A percentile compares a stretch with the other conserved stretches of the same genome.
phyloP scores from a whole-genome alignment of 1,140 invertebrate genomes.

The Hylyphantes graminicola region DNA sequence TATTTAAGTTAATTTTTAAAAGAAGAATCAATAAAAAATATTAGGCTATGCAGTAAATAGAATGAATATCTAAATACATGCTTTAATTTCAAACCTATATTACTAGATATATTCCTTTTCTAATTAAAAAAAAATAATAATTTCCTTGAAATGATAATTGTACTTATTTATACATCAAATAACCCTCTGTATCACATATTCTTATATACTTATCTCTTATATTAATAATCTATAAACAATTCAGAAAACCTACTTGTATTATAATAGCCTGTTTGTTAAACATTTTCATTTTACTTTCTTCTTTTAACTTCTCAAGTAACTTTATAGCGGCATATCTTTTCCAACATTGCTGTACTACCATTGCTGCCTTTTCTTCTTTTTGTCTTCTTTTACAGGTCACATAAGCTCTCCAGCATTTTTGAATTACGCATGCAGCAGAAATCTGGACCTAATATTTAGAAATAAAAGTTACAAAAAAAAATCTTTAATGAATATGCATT shows the following conservation, averaged over 20 bases:
- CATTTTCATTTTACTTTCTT: background rate
- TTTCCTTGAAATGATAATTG: background rate
- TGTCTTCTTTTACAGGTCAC: background rate
- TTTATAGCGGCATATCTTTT: slow-evolving; percentile 25
- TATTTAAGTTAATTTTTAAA: too few relatives aligned
- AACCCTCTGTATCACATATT: too few relatives aligned
- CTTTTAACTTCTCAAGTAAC: slow-evolving; percentile 5
- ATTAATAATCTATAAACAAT: background rate
- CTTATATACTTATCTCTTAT: too few relatives aligned
- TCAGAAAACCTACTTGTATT: slow-evolving; percentile 33
- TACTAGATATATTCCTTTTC: background rate
- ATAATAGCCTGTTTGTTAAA: slow-evolving; percentile 29
- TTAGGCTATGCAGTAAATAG: too few relatives aligned
- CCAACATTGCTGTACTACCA: slow-evolving; percentile 34
- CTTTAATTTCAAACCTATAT: background rate
- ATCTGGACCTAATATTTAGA: slow-evolving; percentile 61
- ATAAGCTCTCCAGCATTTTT: slow-evolving; percentile 62
- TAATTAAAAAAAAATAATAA: background rate
- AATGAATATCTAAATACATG: too few relatives aligned
- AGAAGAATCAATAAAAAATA: too few relatives aligned
- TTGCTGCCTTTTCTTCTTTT: slow-evolving; percentile 28
- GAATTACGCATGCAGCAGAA: slow-evolving; percentile 64
- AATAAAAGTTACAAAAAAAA: background rate
- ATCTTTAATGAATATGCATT: background rate
- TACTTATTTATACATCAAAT: too few relatives aligned